Conservation (phyloP, 2,888 invertebrate species). For the Heteromyza rotundicornis region DNA sequence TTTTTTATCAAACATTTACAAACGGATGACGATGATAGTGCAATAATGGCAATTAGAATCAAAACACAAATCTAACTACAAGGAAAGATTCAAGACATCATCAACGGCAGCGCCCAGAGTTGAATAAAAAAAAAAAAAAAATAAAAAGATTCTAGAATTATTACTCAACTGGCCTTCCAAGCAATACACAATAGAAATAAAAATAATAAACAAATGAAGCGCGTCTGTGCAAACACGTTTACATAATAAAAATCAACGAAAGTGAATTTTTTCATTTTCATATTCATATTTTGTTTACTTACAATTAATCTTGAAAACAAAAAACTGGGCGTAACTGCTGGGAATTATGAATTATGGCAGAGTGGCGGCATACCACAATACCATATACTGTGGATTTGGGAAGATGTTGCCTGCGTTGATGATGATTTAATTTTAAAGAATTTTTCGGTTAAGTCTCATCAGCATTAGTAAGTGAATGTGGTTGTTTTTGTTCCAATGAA, state of each 20-base stretch:
- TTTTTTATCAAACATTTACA: background rate
- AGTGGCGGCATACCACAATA: too few species aligned
- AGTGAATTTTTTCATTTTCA: background rate
- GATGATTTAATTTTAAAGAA: too few species aligned
- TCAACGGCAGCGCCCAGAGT: background rate
- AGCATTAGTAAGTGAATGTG: too few species aligned
- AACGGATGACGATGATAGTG: background rate
- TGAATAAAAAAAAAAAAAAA: background rate
- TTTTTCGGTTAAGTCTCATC: too few species aligned
- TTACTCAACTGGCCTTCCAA: background rate
- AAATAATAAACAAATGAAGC: background rate
- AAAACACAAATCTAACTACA: background rate
- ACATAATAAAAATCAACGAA: background rate
- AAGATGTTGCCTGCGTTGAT: too few species aligned
- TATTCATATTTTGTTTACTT: background rate
- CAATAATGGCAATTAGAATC: background rate
- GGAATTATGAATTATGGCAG: background rate
- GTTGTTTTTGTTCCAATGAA: too few species aligned
- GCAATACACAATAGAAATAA: background rate
- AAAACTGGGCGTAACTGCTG: background rate
- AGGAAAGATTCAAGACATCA: background rate
- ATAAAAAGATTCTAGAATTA: background rate
- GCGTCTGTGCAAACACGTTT: conserved; percentile 1
- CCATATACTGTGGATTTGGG: too few species aligned
- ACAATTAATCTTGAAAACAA: background rate